Evolutionary conservation across 1,140 invertebrate species (phyloP), one percentile per base, ranked within the genome.

Genomic region (Arion vulgaris): DNA sequence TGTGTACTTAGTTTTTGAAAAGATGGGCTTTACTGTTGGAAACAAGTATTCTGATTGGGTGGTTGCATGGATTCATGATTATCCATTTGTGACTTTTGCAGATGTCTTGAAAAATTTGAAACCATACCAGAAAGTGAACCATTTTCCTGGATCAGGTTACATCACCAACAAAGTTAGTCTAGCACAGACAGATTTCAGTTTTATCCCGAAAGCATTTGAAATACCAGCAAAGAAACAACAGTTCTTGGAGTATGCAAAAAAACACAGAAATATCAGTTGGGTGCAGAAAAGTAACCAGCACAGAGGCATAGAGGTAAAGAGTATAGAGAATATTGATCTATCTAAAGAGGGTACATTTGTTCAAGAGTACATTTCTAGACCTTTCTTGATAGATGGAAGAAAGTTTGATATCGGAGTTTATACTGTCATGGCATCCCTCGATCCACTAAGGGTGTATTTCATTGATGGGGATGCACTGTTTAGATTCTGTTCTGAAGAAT

Each of bases 341-440:
- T 93, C 94, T n/a, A 93, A 93, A 66, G 93, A 94, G 68, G 95
- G 95, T 39, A 96, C 95, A 49, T 99, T 99, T 92, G 94, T 99
- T 0, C 98, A 99, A 90, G 96, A 98, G 91, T 99, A 95, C 91
- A 94, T 95, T 75, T 88, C 95, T 75, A 95, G 95, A 84, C 97
- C 97, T 17, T 95, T 96, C 83, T 86, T 94, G 0, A 93, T 94
- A 79, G 93, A 94, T 90, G 89, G 89, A 80, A 91, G 89, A 53
- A 99, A 98, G 93, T 99, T 99, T 93, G 98, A 99, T 91, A 97
- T 99, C 90, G 98, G 98, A 28, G 95, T 99, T 32, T 99, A 99
- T 92, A 96, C 96, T 0, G 95, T 96, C 0, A 93, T 99, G 0
- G 98, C 98, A 0, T 98, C 97, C 0, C 94, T 99, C 0, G 94